Base-by-base conservation (phyloP, 2,113 vertebrate species). In the Gallinago jamesoni region DNA sequence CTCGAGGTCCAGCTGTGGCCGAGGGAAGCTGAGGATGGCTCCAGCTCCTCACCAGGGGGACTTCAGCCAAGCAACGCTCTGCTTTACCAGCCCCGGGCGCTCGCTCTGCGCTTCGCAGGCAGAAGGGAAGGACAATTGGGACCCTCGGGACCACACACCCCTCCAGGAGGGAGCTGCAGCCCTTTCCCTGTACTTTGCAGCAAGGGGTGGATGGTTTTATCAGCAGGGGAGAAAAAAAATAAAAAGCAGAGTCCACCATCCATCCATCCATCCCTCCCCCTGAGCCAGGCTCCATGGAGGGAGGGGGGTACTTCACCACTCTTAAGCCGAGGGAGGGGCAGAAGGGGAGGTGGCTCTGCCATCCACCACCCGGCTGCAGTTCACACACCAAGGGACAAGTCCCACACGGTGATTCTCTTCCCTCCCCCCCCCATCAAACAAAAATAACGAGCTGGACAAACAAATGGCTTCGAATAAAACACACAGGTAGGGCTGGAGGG, bases 251-350 rank as follows among this genome's bases (percentile, higher is more conserved):
- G 39, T 31, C 64, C 75, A 48, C 12, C 55, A 53, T 41, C 16
- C 14, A 20, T 24, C 31, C 7, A 25, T 41, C 16, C 17, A 9
- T 24, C 31, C 1, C 1, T 2, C n/a, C 7, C 33, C 93, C 94
- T 47, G 94, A 57, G 84, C 76, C 76, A 92, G 92, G 93, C 97
- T 96, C 97, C 91, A 78, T 87, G 50, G 96, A 78, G 70, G 35
- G 81, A 70, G 88, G 79, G 92, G 88, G 12, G 79, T 14, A 7
- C 15, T 14, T 22, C 52, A 22, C 30, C 20, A 6, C 31, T 7
- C 41, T 11, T 23, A 12, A 15, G 28, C 4, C 52, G 37, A 8
- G 2, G 7, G 25, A 57, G 50, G 31, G 37, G 28, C 53, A 59
- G 52, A 24, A 19, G 24, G 23, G 67, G 67, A 31, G n/a, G 14